Evolutionary conservation across 2,797 vertebrate species (phyloP).

Genomic region (Melanotaenia trifasciata): DNA sequence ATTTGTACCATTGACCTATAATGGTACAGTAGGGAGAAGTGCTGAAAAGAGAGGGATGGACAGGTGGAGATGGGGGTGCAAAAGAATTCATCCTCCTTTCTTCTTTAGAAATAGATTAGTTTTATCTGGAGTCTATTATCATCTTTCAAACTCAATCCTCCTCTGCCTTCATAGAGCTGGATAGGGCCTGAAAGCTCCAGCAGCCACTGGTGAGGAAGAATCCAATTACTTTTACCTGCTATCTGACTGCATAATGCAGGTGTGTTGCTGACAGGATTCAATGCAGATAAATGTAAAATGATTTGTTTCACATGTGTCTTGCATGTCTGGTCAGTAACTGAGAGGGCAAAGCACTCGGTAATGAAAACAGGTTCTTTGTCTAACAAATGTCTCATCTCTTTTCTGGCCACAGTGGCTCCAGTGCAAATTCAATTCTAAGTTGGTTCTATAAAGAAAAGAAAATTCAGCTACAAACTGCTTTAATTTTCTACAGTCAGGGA

Average conservation of each 20-base stretch:
- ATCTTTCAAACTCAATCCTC: constrained; percentile 73
- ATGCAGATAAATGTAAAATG: constrained; percentile 42
- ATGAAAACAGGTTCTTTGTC: constrained; percentile 22
- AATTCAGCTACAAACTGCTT: too few relatives aligned
- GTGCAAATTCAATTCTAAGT: too few relatives aligned
- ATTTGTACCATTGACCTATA: constrained; percentile 51
- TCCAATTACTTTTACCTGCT: constrained; percentile 55
- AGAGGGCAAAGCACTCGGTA: constrained; percentile 32
- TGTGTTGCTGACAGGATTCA: constrained; percentile 35
- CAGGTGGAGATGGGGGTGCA: constrained; percentile 46
- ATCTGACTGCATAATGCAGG: constrained; percentile 35
- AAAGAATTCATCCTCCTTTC: constrained; percentile 57
- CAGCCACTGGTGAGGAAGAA: constrained; percentile 51
- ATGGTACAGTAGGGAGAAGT: constrained; percentile 22
- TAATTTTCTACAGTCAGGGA: too few relatives aligned
- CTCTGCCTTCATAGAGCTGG: constrained; percentile 61
- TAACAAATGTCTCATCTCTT: not conserved
- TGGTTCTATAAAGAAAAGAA: too few relatives aligned
- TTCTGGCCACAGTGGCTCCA: too few relatives aligned
- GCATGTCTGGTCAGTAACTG: constrained; percentile 42
- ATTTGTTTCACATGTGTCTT: constrained; percentile 52
- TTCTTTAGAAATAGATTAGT: constrained; percentile 76
- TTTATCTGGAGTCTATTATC: constrained; percentile 77
- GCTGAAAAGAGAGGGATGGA: constrained; percentile 28
- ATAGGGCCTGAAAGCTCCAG: constrained; percentile 60